Evolutionary conservation across 2,888 invertebrate genomes (phyloP).

Genomic region (Yponomeuta plumbellus): DNA sequence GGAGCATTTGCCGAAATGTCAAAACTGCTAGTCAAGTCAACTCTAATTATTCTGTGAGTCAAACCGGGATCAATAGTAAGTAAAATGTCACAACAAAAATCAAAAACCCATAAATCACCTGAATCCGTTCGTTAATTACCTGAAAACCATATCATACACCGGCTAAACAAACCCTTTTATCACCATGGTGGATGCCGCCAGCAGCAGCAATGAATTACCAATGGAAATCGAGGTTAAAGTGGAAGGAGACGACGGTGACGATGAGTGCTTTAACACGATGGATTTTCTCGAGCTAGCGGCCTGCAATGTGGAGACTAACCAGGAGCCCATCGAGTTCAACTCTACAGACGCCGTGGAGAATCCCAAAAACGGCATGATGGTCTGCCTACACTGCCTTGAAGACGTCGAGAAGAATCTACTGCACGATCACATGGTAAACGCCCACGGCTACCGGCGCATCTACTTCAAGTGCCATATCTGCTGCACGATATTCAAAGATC

Average conservation of each 20-base stretch:
- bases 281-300: conserved; percentile 34
- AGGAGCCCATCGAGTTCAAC: conserved; percentile 37
- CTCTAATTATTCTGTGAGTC: no score
- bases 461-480: conserved; percentile 36
- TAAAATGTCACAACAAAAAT: no score
- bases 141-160: neutral
- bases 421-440: conserved; percentile 34
- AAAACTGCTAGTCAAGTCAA: no score
- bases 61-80: no score
- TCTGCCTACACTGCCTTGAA: conserved; percentile 37
- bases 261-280: conserved; percentile 25
- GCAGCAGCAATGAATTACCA: conserved; percentile 35
- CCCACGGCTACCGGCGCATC: conserved; percentile 34
- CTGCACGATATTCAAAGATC: conserved; percentile 30
- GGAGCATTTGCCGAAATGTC: neutral
- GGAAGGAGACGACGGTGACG: conserved; percentile 32
- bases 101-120: no score
- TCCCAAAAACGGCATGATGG: conserved; percentile 32
- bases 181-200: neutral
- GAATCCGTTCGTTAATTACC: no score
- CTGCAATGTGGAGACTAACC: conserved; percentile 31
- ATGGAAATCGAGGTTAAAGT: conserved; percentile 27
- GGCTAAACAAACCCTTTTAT: neutral
- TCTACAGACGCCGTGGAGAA: conserved; percentile 33
- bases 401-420: conserved; percentile 31